These are phyloP conservation scores for Lipotes vexillifer DNA, from an alignment of 2,113 vertebrate species.

Conservation along the genomic window DNA sequence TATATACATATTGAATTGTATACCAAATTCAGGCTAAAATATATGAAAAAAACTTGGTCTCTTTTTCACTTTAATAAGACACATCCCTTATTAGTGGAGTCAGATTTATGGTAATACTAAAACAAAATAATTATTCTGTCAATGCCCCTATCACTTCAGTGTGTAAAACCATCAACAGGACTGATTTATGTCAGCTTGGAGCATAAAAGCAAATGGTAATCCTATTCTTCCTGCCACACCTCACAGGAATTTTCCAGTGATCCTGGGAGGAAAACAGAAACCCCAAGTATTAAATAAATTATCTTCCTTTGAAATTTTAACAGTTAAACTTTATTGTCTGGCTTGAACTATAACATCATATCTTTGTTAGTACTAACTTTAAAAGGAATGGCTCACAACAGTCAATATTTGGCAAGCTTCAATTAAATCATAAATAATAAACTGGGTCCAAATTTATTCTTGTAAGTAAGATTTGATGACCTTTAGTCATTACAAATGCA, in stretches of 20 bases:
- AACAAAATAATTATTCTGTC: background rate
- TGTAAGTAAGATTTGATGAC: background rate
- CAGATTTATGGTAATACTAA: background rate
- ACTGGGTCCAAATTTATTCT: background rate
- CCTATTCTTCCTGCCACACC: background rate
- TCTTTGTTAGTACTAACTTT: background rate
- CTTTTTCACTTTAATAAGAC: background rate
- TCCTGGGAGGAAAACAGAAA: background rate
- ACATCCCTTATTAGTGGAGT: background rate
- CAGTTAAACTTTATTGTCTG: background rate
- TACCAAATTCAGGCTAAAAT: background rate
- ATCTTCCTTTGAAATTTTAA: background rate
- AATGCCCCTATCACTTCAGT: background rate
- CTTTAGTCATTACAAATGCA: background rate
- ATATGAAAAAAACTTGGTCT: background rate
- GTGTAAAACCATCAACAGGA: background rate
- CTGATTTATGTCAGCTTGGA: background rate
- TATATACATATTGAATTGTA: background rate
- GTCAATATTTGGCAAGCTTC: background rate
- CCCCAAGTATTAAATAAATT: background rate
- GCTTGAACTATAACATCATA: background rate
- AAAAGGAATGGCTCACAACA: background rate
- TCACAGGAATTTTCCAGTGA: background rate
- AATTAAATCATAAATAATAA: background rate
- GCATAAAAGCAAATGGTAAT: background rate